Percentiles rank a stretch among this genome's conserved stretches.
Conservation (phyloP, 1,140 invertebrate genomes). For the Megathymus violae region DNA sequence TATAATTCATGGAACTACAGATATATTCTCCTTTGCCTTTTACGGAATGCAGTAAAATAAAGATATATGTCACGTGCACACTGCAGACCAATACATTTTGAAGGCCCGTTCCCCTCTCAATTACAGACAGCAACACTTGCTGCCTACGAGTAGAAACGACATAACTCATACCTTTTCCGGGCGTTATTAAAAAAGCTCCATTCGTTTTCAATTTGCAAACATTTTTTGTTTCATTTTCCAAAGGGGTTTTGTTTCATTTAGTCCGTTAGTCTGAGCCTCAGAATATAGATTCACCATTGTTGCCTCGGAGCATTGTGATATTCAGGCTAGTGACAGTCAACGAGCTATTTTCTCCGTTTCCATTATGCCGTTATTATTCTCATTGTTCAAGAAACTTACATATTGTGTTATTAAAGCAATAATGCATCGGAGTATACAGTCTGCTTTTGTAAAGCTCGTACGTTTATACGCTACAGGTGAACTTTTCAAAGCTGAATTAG, state of each 20-base stretch:
- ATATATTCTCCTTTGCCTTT: background rate
- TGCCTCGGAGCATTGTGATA: conserved; percentile 66
- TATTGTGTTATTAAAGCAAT: conserved; percentile 68
- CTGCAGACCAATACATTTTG: conserved; percentile 20
- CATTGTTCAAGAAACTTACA: conserved; percentile 70
- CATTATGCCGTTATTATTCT: conserved; percentile 72
- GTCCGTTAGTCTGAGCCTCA: conserved; percentile 51
- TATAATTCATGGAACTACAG: too few species aligned
- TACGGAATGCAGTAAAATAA: conserved; percentile 6
- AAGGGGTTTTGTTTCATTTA: conserved; percentile 72
- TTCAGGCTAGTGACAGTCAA: conserved; percentile 60
- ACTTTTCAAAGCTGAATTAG: conserved; percentile 10
- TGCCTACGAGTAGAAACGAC: conserved; percentile 30
- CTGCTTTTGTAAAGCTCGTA: conserved; percentile 29
- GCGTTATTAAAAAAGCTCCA: conserved; percentile 43
- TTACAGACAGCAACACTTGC: conserved; percentile 38
- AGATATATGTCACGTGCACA: conserved; percentile 5
- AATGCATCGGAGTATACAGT: conserved; percentile 50
- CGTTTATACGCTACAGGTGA: conserved; percentile 13
- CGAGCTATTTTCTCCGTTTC: conserved; percentile 75
- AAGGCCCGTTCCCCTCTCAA: conserved; percentile 28
- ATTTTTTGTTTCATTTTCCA: conserved; percentile 59
- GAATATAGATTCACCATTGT: conserved; percentile 71
- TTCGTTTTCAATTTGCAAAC: conserved; percentile 56
- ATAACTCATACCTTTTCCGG: conserved; percentile 38